These are phyloP conservation scores for Leptinotarsa juncta DNA, from an alignment of 2,888 invertebrate species.

Conservation along the genomic window DNA sequence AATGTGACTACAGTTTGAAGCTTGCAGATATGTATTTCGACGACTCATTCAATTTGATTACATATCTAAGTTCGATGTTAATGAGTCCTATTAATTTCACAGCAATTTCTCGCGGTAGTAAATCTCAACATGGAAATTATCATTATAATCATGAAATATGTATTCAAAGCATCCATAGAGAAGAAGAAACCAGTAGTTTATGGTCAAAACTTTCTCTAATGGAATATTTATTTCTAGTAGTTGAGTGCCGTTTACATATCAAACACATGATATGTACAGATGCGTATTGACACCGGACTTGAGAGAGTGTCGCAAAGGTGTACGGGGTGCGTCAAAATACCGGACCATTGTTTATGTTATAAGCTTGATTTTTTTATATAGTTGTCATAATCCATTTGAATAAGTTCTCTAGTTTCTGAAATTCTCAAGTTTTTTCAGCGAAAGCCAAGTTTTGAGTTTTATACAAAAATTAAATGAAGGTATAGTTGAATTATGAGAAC, in stretches of 20 bases:
- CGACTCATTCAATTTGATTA: no score
- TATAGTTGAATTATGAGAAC: no score
- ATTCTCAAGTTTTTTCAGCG: no score
- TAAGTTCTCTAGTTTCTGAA: no score
- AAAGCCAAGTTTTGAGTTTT: no score
- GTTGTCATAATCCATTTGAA: no score
- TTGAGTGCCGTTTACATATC: constrained; percentile 1
- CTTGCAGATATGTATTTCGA: no score
- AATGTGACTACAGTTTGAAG: no score
- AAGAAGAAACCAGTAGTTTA: neutral
- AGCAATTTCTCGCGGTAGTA: neutral
- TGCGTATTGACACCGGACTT: neutral
- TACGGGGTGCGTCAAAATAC: no score
- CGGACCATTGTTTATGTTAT: no score
- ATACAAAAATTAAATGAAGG: no score
- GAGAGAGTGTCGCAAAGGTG: neutral
- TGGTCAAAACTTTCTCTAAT: constrained; percentile 1
- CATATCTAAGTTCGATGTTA: neutral
- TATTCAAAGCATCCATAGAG: neutral
- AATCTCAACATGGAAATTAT: constrained; percentile 1
- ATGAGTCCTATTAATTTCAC: neutral
- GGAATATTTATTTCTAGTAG: constrained; percentile 3
- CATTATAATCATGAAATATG: neutral
- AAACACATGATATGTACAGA: neutral
- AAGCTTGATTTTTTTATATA: no score